These are phyloP conservation scores for Ceramica pisi DNA, from an alignment of 2,888 invertebrate species.

Conservation along the genomic window DNA sequence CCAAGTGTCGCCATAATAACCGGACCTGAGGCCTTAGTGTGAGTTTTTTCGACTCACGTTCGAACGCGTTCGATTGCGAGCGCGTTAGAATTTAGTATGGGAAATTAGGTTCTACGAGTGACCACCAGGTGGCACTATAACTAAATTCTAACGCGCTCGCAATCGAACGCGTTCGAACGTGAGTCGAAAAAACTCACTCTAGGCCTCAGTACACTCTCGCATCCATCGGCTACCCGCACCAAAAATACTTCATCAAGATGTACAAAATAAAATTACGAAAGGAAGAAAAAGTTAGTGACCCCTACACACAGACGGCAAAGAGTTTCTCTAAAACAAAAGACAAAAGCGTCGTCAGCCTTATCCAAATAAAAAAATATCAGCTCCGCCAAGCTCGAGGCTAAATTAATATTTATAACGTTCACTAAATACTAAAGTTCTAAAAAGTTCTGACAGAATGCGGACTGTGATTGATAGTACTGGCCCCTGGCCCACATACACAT, in stretches of 20 bases:
- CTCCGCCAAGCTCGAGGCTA: slow-evolving; percentile 10
- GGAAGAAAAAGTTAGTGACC: slow-evolving; percentile 4
- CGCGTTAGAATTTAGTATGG: no score
- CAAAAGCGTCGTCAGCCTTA: slow-evolving; percentile 4
- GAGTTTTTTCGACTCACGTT: no score
- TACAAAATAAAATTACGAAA: not conserved
- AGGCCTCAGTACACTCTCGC: no score
- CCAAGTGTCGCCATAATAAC: no score
- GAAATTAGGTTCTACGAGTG: no score
- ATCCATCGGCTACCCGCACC: no score
- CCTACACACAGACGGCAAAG: not conserved
- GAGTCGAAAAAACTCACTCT: no score
- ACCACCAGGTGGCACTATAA: no score
- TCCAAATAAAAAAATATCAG: slow-evolving; percentile 23
- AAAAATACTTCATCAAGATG: not conserved
- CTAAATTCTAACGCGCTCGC: no score
- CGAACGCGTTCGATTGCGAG: no score
- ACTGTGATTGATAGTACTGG: slow-evolving; percentile 47
- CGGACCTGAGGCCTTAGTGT: no score
- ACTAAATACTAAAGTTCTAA: slow-evolving; percentile 35
- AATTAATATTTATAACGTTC: slow-evolving; percentile 37
- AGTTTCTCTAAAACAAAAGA: slow-evolving; percentile 27
- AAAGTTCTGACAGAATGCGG: slow-evolving; percentile 46
- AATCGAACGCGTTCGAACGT: no score
- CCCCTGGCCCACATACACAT: slow-evolving; percentile 26